Evolutionary conservation across 2,113 vertebrate species (phyloP).

Genomic region (Cryptomyrus ogoouensis): DNA sequence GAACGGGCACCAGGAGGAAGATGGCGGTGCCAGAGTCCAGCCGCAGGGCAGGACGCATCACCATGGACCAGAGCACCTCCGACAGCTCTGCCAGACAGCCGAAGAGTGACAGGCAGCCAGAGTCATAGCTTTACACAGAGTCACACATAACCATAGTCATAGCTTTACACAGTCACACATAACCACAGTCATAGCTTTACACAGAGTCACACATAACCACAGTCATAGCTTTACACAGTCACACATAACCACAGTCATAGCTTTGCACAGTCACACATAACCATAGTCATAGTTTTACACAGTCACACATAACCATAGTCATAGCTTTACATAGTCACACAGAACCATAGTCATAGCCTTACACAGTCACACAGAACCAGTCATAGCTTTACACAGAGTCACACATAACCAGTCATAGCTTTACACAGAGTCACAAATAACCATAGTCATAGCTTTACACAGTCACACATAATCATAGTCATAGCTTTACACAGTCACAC

Average conservation of each 20-base stretch:
- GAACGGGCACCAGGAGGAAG: conserved; percentile 70
- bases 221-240: background rate
- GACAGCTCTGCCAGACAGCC: conserved; percentile 72
- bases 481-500: too few relatives aligned
- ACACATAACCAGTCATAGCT: background rate
- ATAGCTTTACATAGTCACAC: background rate
- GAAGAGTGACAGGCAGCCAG: background rate
- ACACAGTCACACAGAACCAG: background rate
- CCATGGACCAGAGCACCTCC: conserved; percentile 90
- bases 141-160: background rate
- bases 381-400: too few relatives aligned
- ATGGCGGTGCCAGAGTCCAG: conserved; percentile 64
- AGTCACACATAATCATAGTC: background rate
- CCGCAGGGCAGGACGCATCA: conserved; percentile 80
- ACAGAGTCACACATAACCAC: background rate
- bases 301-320: background rate
- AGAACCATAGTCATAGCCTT: background rate
- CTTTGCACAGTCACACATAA: background rate
- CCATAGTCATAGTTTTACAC: background rate
- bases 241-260: background rate
- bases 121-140: background rate
- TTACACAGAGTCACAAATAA: background rate
- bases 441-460: background rate
- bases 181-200: background rate
- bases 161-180: background rate